Evolutionary conservation across 1,140 invertebrate species (phyloP), one percentile per base, ranked within the genome.

Genomic region (Temnothorax nylanderi): DNA sequence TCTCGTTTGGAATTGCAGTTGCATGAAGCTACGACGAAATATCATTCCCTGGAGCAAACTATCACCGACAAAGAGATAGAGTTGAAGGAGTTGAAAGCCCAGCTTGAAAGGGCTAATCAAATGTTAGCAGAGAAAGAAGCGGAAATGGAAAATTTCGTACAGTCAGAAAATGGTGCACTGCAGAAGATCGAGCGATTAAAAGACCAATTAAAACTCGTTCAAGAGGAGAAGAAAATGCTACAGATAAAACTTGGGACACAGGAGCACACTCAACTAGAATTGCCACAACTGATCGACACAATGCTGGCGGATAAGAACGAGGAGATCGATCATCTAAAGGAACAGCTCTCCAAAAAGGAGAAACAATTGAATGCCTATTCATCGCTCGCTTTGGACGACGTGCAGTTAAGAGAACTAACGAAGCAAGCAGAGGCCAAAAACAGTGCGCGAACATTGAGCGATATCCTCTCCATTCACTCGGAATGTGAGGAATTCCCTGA

Each of bases 291-390:
- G 18, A 96, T 97, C 69, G 96, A 97, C 85, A 96, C 96, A 26
- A 96, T 97, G 91, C 91, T 97, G 69, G 96, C 96, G 0, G 97
- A 97, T 85, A 97, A 97, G 88, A 97, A 97, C 88, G 96, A 96
- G 51, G 97, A 97, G 88, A 97, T 97, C 34, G 96, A 97, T 90
- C 95, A 96, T 60, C 87, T 97, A 7, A 96, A 96, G 37, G 94
- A 96, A 1, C 96, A 96, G 77, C 87, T 96, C 8, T 91, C 91
- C 0, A 95, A 96, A 21, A 95, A 95, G 37, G 95, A 96, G 62
- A 95, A 95, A 78, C 94, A 96, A 65, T 87, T 96, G 0, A 94
- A 96, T 58, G 77, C 92, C 0, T 96, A 94, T 85, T 91, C 93
- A 6, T 94, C 96, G 21, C 90, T 96, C 32, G 96, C 96, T 92